Conservation (phyloP, 2,888 invertebrate genomes). For the Cephus nigrinus region DNA sequence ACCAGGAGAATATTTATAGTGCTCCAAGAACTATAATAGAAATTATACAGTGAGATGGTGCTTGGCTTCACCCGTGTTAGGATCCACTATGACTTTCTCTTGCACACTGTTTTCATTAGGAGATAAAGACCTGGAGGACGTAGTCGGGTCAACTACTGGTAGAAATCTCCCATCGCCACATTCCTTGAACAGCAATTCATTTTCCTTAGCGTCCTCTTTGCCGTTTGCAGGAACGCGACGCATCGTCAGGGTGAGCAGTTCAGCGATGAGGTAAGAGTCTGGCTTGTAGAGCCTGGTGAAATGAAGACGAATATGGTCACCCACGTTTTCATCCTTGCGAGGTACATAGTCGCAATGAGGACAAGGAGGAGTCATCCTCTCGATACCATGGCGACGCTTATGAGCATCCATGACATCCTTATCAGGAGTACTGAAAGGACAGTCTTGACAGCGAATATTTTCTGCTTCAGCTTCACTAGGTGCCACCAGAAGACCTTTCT, state of each 20-base stretch:
- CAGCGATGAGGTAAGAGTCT: constrained; percentile 58
- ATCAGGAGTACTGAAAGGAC: constrained; percentile 52
- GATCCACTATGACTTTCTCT: constrained; percentile 56
- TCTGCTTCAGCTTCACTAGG: constrained; percentile 33
- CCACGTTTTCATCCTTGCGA: constrained; percentile 55
- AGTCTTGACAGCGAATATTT: constrained; percentile 46
- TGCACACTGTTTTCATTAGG: constrained; percentile 28
- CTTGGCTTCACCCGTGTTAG: constrained; percentile 58
- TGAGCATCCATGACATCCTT: constrained; percentile 55
- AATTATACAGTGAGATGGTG: constrained; percentile 26
- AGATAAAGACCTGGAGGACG: constrained; percentile 22
- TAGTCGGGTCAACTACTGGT: constrained; percentile 39
- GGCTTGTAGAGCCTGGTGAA: constrained; percentile 58
- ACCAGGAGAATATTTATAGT: background rate
- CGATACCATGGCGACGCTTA: constrained; percentile 58
- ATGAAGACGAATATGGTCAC: constrained; percentile 56
- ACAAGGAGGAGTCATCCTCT: constrained; percentile 56
- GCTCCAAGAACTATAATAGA: background rate
- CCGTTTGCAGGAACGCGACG: constrained; percentile 32
- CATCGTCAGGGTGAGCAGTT: constrained; percentile 50
- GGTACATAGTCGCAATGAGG: constrained; percentile 61
- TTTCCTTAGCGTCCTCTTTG: constrained; percentile 38
- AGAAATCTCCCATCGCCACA: constrained; percentile 51
- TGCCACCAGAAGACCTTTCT: constrained; percentile 33
- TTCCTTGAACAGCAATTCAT: constrained; percentile 52